Evolutionary conservation across 2,888 invertebrate genomes (phyloP).

Genomic region (Scrobipalpa costella): DNA sequence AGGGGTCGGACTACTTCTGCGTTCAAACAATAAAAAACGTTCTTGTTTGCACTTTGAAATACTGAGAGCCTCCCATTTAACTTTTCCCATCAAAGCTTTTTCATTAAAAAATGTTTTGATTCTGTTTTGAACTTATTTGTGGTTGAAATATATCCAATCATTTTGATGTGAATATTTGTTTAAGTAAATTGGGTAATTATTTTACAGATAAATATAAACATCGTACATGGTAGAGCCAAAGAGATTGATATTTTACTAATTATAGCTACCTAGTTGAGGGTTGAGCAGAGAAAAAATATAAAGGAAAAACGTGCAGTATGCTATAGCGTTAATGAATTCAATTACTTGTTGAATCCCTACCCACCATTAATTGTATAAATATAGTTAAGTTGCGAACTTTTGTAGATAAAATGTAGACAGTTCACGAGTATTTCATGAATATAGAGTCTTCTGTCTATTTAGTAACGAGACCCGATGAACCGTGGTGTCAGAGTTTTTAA

Average conservation of each 20-base stretch:
- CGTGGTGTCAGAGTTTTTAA: too few relatives aligned
- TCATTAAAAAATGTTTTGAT: constrained; percentile 32
- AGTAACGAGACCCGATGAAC: too few relatives aligned
- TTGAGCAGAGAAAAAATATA: background rate
- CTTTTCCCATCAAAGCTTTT: constrained; percentile 45
- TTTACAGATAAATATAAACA: background rate
- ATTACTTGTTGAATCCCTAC: background rate
- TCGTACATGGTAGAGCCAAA: background rate
- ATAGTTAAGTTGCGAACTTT: background rate
- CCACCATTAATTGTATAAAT: background rate
- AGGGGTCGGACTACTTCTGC: constrained; percentile 23
- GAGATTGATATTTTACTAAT: too few relatives aligned
- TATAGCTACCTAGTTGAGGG: too few relatives aligned
- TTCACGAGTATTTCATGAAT: background rate
- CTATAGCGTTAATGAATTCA: background rate
- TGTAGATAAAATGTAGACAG: background rate
- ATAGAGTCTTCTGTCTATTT: too few relatives aligned
- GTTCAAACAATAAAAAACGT: constrained; percentile 30
- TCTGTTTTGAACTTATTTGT: constrained; percentile 23
- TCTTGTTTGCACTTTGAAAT: constrained; percentile 38
- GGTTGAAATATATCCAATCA: background rate
- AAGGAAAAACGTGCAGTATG: background rate
- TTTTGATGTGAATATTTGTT: constrained; percentile 4
- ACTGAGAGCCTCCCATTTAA: constrained; percentile 39
- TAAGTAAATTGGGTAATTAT: background rate